Percentiles rank a stretch among this genome's conserved stretches.
Conservation (phyloP, 1,140 invertebrate species). For the Drosophila busckii region DNA sequence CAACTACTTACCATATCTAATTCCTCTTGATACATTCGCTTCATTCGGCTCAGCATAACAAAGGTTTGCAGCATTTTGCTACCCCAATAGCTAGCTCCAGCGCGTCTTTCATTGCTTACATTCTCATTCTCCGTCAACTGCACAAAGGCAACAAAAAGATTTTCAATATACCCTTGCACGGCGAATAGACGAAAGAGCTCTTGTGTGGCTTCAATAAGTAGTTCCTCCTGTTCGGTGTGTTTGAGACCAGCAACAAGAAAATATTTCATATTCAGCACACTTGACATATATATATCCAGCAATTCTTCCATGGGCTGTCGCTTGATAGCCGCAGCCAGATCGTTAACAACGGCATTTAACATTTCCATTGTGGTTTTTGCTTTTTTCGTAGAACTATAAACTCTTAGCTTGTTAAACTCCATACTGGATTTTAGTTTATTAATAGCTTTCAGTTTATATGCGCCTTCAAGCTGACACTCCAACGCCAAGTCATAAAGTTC, state of each 20-base stretch:
- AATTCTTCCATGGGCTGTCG: slow-evolving; percentile 50
- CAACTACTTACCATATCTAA: slow-evolving; percentile 49
- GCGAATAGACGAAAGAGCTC: slow-evolving; percentile 59
- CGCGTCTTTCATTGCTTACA: slow-evolving; percentile 11
- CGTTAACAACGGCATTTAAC: slow-evolving; percentile 17
- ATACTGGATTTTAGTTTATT: slow-evolving; percentile 44
- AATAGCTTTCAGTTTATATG: slow-evolving; percentile 47
- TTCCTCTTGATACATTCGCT: slow-evolving; percentile 65
- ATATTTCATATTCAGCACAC: slow-evolving; percentile 55
- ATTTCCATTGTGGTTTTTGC: slow-evolving; percentile 30
- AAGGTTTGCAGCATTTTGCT: slow-evolving; percentile 55
- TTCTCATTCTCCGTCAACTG: slow-evolving; percentile 50
- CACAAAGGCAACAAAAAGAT: slow-evolving; percentile 55
- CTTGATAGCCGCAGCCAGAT: slow-evolving; percentile 38
- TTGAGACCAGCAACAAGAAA: slow-evolving; percentile 41
- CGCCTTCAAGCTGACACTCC: slow-evolving; percentile 55
- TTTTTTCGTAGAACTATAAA: slow-evolving; percentile 37
- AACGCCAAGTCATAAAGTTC: slow-evolving; percentile 56
- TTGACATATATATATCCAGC: slow-evolving; percentile 38
- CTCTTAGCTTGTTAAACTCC: slow-evolving; percentile 49
- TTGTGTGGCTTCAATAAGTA: slow-evolving; percentile 43
- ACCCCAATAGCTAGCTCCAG: slow-evolving; percentile 68
- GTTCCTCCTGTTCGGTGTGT: slow-evolving; percentile 31
- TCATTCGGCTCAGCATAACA: slow-evolving; percentile 56
- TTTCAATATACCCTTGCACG: slow-evolving; percentile 56